Conservation (phyloP, 2,797 vertebrate species). For the Anguilla marmorata region DNA sequence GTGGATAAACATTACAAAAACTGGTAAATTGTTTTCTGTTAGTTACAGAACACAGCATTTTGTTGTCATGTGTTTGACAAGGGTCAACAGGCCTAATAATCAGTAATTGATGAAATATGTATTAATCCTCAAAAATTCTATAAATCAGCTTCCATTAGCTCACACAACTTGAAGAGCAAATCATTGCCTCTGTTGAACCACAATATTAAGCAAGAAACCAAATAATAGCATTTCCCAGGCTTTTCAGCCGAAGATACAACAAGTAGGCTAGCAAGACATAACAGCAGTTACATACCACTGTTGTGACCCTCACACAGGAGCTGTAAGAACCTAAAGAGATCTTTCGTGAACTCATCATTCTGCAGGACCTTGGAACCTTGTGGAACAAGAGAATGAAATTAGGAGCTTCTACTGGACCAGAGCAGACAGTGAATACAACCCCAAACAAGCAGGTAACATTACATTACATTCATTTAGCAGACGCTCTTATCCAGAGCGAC, state of each 20-base stretch:
- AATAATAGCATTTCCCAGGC: neutral
- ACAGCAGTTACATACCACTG: constrained; percentile 77
- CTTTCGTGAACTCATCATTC: constrained; percentile 96
- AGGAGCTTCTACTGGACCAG: neutral
- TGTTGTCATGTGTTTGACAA: neutral
- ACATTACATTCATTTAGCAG: neutral
- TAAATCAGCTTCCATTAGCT: neutral
- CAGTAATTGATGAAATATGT: neutral
- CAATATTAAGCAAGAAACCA: neutral
- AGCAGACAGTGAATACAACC: constrained; percentile 38
- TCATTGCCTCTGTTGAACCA: neutral
- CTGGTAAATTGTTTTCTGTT: neutral
- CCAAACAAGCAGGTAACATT: constrained; percentile 34
- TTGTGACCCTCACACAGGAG: constrained; percentile 98
- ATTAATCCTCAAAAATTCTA: neutral
- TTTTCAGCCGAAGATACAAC: neutral
- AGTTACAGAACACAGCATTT: neutral
- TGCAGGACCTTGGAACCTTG: constrained; percentile 97
- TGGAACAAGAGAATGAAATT: constrained; percentile 43
- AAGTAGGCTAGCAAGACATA: neutral
- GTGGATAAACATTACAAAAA: neutral
- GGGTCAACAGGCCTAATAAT: neutral
- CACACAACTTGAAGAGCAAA: neutral
- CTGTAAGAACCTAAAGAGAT: constrained; percentile 97
- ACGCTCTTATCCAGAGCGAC: neutral